Evolutionary conservation across 2,888 invertebrate species (phyloP).

Genomic region (Lampropteryx suffumata): DNA sequence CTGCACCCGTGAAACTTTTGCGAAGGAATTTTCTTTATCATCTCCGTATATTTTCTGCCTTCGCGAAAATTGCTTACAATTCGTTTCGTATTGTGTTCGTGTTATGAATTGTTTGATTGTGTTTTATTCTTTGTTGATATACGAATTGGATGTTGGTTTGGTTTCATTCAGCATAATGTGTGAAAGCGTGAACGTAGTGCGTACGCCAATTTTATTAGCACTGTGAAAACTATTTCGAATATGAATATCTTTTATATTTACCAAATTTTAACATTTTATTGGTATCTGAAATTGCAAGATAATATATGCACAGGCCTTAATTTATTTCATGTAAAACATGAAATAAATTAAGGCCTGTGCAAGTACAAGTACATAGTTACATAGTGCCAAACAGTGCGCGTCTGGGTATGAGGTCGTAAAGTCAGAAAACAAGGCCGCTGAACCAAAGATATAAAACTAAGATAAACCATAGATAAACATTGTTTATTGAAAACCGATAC

Average conservation of each 20-base stretch:
- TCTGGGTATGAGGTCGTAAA: constrained; percentile 27
- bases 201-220: too few species aligned
- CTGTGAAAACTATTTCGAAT: too few species aligned
- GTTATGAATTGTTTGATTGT: constrained; percentile 18
- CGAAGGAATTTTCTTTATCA: constrained; percentile 17
- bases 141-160: not conserved
- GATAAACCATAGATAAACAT: constrained; percentile 44
- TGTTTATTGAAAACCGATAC: constrained; percentile 61
- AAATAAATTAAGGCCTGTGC: too few species aligned
- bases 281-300: too few species aligned
- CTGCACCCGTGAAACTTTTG: constrained; percentile 20
- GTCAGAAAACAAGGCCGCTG: constrained; percentile 31
- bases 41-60: constrained; percentile 15
- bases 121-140: constrained; percentile 8
- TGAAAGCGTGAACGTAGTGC: not conserved
- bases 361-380: constrained; percentile 27
- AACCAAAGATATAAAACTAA: constrained; percentile 38
- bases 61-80: constrained; percentile 18
- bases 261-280: too few species aligned
- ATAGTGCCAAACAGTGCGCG: constrained; percentile 18
- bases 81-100: constrained; percentile 18
- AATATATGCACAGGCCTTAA: too few species aligned
- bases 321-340: too few species aligned
- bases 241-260: too few species aligned
- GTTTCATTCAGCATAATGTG: not conserved